Evolutionary conservation across 2,797 vertebrate species (phyloP), one percentile per base, ranked within the genome.

Genomic region (Sardinella longiceps): DNA sequence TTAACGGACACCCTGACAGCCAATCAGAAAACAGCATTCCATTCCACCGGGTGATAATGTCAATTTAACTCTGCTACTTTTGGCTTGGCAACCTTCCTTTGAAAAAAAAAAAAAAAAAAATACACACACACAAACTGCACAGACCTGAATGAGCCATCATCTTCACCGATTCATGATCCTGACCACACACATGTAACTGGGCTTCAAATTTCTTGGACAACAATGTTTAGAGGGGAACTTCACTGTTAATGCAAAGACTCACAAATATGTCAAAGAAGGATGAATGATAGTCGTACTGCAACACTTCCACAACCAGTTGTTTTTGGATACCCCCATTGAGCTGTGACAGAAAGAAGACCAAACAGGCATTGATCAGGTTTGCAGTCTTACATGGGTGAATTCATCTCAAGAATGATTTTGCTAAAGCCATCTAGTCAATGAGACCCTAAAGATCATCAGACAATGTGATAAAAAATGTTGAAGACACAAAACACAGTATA

Each of bases 241-340:
- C 53, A 15, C 3, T 81, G 63, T 45, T 56, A 28, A 82, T 23
- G 7, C 25, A 58, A 58, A 45, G 91, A 95, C 97, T 97, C 94
- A 99, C 98, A 92, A 99, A 99, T 88, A 99, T 99, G 92, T 99
- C 98, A 90, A 99, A 99, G 94, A 98, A 99, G 37, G 98, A 99
- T 86, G 94, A 95, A 80, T 91, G 95, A 93, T 97, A 99, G 93
- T 99, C 94, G 91, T 99, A 99, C 0, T 95, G 91, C 66, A 98
- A 91, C 37, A 99, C 97, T 90, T 99, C 98, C 85, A 92, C 93
- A 43, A 95, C 91, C 90, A 99, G 93, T 30, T 95, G 95, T 87
- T 94, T 91, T 90, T 95, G 90, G 88, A 99, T 97, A 86, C 96
- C 96, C 20, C 97, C 97, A 81, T 95, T 97, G 66, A 97, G 96